A percentile compares a stretch with the other conserved stretches of the same genome.
These are phyloP conservation scores for Andrena bucephala DNA, from an alignment of 2,888 invertebrate species.

Conservation along the genomic window DNA sequence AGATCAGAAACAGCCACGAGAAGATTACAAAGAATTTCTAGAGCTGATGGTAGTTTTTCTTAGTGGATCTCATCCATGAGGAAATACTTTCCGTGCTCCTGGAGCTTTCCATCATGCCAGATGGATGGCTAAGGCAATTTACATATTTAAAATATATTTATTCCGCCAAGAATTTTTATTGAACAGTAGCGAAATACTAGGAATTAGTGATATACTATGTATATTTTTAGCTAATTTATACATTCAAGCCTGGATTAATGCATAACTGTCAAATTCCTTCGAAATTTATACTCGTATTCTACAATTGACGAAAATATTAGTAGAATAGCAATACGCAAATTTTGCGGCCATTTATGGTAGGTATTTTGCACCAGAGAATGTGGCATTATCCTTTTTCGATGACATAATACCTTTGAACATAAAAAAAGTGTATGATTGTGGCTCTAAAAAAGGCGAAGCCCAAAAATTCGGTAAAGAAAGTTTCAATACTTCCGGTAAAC, in stretches of 20 bases:
- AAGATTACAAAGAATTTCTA: not conserved
- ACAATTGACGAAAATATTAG: not conserved
- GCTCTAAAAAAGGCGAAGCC: not conserved
- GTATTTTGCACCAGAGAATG: not conserved
- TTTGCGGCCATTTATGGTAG: slow-evolving; percentile 1
- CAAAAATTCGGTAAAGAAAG: not conserved
- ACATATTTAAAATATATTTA: no score
- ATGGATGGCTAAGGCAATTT: no score
- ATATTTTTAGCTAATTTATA: no score
- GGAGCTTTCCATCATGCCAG: no score
- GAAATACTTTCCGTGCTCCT: no score
- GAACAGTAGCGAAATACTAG: no score
- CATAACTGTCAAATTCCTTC: no score
- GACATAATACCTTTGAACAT: not conserved
- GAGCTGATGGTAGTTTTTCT: not conserved
- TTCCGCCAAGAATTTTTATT: no score
- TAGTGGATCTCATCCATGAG: not conserved
- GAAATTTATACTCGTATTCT: no score
- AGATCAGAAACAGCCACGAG: not conserved
- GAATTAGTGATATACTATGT: no score
- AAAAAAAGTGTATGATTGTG: not conserved
- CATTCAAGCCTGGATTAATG: no score
- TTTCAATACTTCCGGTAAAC: not conserved
- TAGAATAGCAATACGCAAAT: not conserved
- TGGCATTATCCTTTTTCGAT: not conserved